Conservation (phyloP, 1,140 invertebrate genomes). For the Caerostris extrusa region DNA sequence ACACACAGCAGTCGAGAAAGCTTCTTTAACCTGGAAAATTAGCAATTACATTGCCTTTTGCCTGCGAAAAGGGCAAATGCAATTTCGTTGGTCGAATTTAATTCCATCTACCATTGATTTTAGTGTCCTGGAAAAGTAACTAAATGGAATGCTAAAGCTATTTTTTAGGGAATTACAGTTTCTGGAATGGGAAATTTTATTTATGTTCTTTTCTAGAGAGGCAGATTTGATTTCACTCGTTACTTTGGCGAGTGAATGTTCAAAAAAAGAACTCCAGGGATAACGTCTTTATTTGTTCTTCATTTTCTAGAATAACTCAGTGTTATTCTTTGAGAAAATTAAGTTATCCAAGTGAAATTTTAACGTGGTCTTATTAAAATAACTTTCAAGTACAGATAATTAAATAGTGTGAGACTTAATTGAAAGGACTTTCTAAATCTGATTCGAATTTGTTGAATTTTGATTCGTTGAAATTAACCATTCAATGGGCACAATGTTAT, state of each 20-base stretch:
- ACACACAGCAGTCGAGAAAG: background rate
- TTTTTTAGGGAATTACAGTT: slow-evolving; percentile 28
- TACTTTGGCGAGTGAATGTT: background rate
- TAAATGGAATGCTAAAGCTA: slow-evolving; percentile 43
- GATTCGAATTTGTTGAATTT: too few relatives aligned
- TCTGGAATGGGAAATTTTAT: slow-evolving; percentile 30
- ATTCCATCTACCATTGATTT: slow-evolving; percentile 54
- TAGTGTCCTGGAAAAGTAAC: background rate
- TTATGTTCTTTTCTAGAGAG: background rate
- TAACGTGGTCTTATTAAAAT: too few relatives aligned
- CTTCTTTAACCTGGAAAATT: slow-evolving; percentile 53
- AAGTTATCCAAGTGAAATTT: too few relatives aligned
- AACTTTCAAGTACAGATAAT: too few relatives aligned
- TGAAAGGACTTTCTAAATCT: too few relatives aligned
- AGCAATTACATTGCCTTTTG: slow-evolving; percentile 56
- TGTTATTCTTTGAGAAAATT: background rate
- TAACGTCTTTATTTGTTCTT: background rate
- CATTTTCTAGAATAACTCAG: background rate
- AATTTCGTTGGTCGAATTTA: slow-evolving; percentile 44
- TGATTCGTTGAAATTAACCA: too few relatives aligned
- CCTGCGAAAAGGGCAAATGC: background rate
- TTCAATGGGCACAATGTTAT: too few relatives aligned
- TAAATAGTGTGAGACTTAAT: too few relatives aligned
- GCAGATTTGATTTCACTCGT: slow-evolving; percentile 25
- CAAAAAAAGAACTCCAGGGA: background rate